These are phyloP conservation scores for Cynopterus sphinx DNA, from an alignment of 2,797 vertebrate species.

Conservation along the genomic window DNA sequence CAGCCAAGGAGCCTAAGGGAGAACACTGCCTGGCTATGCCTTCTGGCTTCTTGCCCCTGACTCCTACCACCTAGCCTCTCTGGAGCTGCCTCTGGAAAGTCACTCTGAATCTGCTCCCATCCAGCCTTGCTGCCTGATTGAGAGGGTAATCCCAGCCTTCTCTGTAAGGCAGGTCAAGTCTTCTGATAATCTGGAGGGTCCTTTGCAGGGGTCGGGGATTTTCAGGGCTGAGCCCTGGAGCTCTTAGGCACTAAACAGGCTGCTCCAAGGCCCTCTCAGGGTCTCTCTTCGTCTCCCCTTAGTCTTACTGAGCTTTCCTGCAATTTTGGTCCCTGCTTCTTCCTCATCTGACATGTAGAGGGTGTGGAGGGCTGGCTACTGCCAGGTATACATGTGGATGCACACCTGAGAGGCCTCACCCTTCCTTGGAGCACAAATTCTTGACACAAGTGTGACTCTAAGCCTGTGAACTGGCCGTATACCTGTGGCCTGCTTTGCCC, in stretches of 20 bases:
- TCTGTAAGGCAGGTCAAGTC: neutral
- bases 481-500: neutral
- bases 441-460: neutral
- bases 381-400: neutral
- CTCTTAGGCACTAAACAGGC: neutral
- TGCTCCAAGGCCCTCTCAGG: neutral
- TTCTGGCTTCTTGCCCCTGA: neutral
- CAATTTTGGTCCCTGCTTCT: neutral
- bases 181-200: neutral
- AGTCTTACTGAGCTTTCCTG: neutral
- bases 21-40: neutral
- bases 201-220: neutral
- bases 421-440: neutral
- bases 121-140: neutral
- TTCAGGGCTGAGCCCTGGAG: neutral
- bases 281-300: neutral
- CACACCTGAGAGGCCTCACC: neutral
- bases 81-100: neutral
- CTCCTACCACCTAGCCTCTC: neutral
- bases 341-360: neutral
- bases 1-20: neutral
- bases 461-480: neutral
- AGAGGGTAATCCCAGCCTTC: neutral
- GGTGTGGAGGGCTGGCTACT: neutral
- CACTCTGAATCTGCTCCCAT: neutral